Percentiles rank a stretch among this genome's conserved stretches.
These are phyloP conservation scores for Eidolon dupreanum DNA, from an alignment of 2,797 vertebrate genomes.

Conservation along the genomic window DNA sequence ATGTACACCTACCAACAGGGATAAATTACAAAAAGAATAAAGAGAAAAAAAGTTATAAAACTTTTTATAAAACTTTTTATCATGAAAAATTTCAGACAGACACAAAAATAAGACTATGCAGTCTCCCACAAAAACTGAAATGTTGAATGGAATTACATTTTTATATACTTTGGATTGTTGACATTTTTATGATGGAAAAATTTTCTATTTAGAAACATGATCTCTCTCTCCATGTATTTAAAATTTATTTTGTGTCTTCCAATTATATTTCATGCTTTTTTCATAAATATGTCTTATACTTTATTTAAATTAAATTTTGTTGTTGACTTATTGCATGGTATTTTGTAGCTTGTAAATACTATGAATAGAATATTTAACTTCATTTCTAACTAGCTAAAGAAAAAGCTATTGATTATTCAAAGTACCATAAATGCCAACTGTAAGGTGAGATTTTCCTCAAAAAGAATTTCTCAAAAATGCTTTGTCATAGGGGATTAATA, in stretches of 20 bases:
- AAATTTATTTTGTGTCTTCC: neutral
- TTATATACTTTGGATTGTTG: neutral
- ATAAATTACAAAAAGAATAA: neutral
- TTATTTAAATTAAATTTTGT: neutral
- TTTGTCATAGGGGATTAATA: neutral
- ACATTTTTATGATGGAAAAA: neutral
- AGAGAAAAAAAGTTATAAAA: neutral
- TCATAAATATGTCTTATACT: neutral
- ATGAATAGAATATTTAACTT: neutral
- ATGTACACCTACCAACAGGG: neutral
- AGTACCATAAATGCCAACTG: neutral
- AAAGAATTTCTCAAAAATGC: neutral
- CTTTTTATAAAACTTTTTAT: neutral
- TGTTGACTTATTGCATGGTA: neutral
- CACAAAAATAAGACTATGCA: neutral
- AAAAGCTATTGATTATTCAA: neutral
- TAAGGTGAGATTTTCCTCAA: neutral
- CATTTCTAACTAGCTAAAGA: neutral
- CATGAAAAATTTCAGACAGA: conserved; percentile 17
- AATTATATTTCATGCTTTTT: neutral
- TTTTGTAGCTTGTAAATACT: neutral
- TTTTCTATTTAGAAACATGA: neutral
- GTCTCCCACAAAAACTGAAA: neutral
- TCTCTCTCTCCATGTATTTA: neutral
- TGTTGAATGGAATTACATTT: neutral